Percentiles rank a stretch among this genome's conserved stretches.
Evolutionary conservation across 2,797 vertebrate genomes (phyloP).

Genomic region (Esox masquinongy): DNA sequence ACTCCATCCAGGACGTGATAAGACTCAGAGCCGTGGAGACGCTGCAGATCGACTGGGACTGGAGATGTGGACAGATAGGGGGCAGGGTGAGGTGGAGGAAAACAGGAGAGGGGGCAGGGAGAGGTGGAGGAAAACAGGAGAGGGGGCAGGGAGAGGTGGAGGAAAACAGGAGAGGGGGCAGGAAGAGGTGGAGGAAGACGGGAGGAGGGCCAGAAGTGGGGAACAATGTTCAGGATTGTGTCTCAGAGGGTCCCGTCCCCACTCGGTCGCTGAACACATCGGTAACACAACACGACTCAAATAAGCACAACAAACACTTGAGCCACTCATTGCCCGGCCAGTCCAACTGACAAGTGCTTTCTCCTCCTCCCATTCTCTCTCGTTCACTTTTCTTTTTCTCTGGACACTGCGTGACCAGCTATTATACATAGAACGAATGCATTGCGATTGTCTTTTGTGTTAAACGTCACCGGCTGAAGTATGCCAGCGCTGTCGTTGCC

Average conservation of each 20-base stretch:
- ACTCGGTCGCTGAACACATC: slow-evolving; percentile 44
- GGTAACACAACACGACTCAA: slow-evolving; percentile 55
- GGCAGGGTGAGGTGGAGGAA: slow-evolving; percentile 31
- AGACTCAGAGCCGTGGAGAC: slow-evolving; percentile 51
- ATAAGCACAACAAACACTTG: slow-evolving; percentile 55
- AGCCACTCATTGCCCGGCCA: neutral
- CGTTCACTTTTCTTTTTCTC: too few species aligned
- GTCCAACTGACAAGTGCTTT: neutral
- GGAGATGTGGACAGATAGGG: slow-evolving; percentile 22
- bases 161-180: too few species aligned
- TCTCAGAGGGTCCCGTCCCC: slow-evolving; percentile 19
- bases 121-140: neutral
- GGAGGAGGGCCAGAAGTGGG: too few species aligned
- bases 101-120: slow-evolving; percentile 18
- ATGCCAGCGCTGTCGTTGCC: too few species aligned
- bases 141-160: too few species aligned
- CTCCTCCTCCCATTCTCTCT: slow-evolving; percentile 12
- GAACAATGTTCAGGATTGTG: slow-evolving; percentile 77
- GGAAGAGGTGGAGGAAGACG: too few species aligned
- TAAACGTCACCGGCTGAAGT: too few species aligned
- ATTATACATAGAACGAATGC: neutral
- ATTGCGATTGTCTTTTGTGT: too few species aligned
- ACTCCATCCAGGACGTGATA: slow-evolving; percentile 71
- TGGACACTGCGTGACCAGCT: neutral
- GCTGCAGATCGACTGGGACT: slow-evolving; percentile 20